These are phyloP conservation scores for Craterocephalus amniculus DNA, from an alignment of 2,797 vertebrate species.

Conservation along the genomic window DNA sequence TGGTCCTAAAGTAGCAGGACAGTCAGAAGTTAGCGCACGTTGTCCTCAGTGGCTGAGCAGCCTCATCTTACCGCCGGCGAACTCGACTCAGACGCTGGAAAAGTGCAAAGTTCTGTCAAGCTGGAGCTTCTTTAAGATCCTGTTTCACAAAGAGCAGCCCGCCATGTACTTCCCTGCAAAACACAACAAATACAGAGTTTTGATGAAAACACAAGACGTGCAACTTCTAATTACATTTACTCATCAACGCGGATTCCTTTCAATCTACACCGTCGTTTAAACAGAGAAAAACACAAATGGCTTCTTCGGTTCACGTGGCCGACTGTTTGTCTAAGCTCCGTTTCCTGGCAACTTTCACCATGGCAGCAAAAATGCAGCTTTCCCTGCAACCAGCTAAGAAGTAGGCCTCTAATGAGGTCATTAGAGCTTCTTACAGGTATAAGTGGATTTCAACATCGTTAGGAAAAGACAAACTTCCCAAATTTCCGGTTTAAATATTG, in stretches of 20 bases:
- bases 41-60: slow-evolving; percentile 34
- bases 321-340: background rate
- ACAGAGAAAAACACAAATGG: background rate
- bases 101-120: slow-evolving; percentile 70
- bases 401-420: background rate
- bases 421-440: background rate
- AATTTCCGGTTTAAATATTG: background rate
- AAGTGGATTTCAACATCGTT: background rate
- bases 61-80: background rate
- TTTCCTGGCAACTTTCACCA: slow-evolving; percentile 1
- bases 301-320: background rate
- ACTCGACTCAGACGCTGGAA: slow-evolving; percentile 15
- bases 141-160: slow-evolving; percentile 79
- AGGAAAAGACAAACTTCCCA: background rate
- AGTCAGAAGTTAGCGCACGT: slow-evolving; percentile 60
- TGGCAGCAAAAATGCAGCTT: background rate
- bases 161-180: slow-evolving; percentile 86
- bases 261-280: background rate
- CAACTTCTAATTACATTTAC: background rate
- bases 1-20: slow-evolving; percentile 72
- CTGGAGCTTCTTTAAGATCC: slow-evolving; percentile 5
- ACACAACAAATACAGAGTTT: background rate
- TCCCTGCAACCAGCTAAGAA: background rate
- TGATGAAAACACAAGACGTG: background rate
- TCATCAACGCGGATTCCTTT: background rate